Conservation (phyloP, 2,797 vertebrate genomes). For the Brachyalestes nurse region DNA sequence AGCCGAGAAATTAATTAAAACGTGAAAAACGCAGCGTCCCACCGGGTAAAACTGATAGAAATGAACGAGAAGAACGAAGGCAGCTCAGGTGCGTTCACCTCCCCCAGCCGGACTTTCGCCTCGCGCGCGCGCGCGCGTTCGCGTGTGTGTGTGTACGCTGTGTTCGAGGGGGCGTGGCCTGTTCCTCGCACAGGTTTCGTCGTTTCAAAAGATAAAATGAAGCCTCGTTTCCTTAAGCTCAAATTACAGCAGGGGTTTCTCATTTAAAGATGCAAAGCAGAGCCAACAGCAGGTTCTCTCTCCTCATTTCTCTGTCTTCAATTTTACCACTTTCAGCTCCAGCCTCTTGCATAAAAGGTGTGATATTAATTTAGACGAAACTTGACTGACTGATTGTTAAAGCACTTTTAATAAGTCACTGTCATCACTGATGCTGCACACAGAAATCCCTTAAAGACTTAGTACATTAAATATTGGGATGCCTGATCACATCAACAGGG, state of each 20-base stretch:
- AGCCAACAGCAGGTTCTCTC: too few species aligned
- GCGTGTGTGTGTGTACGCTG: neutral
- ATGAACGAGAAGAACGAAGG: neutral
- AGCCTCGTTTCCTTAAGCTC: neutral
- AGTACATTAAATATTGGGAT: too few species aligned
- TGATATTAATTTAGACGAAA: too few species aligned
- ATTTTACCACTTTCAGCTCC: too few species aligned
- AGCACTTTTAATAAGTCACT: too few species aligned
- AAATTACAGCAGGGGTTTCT: neutral
- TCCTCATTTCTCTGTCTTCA: too few species aligned
- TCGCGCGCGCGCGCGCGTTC: slow-evolving; percentile 31
- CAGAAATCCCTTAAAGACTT: too few species aligned
- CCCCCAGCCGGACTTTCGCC: slow-evolving; percentile 48
- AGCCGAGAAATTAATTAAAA: neutral
- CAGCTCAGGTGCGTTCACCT: slow-evolving; percentile 48
- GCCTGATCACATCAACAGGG: too few species aligned
- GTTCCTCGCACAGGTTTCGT: slow-evolving; percentile 10
- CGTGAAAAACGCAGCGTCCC: neutral
- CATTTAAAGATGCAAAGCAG: too few species aligned
- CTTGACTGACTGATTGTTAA: too few species aligned
- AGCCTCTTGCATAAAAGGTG: too few species aligned
- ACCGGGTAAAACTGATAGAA: neutral
- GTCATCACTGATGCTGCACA: too few species aligned
- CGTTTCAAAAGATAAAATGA: slow-evolving; percentile 2
- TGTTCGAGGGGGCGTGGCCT: slow-evolving; percentile 6